Evolutionary conservation across 2,888 invertebrate genomes (phyloP).

Genomic region (Nymphalis urticae): DNA sequence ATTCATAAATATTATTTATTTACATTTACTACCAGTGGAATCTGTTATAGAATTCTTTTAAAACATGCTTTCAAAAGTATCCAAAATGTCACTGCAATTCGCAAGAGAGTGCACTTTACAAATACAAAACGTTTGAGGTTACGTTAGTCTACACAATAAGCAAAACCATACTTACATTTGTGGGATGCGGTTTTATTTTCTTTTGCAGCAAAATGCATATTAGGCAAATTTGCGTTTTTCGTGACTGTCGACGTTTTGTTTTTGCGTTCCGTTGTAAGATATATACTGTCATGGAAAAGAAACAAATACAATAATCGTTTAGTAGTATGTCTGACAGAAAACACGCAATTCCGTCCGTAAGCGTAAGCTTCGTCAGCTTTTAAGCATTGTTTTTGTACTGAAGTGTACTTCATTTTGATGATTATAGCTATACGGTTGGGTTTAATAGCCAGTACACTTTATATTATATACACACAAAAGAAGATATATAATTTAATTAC

Average conservation of each 20-base stretch:
- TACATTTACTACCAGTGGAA: not conserved
- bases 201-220: constrained; percentile 1
- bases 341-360: no score
- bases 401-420: no score
- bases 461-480: no score
- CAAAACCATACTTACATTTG: not conserved
- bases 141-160: constrained; percentile 1
- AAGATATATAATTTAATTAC: no score
- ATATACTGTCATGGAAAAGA: not conserved
- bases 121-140: constrained; percentile 5
- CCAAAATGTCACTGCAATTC: not conserved
- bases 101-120: constrained; percentile 1
- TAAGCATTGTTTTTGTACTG: no score
- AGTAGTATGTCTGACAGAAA: no score
- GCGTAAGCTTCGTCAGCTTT: no score
- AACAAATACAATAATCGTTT: not conserved
- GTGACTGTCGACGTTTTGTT: not conserved
- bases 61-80: constrained; percentile 1
- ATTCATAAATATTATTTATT: constrained; percentile 4
- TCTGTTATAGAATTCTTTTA: constrained; percentile 3
- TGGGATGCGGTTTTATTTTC: not conserved
- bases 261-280: no score
- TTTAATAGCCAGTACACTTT: no score
- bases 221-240: not conserved
- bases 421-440: no score